These are phyloP conservation scores for Helleia helle DNA, from an alignment of 2,888 invertebrate genomes.

Conservation along the genomic window DNA sequence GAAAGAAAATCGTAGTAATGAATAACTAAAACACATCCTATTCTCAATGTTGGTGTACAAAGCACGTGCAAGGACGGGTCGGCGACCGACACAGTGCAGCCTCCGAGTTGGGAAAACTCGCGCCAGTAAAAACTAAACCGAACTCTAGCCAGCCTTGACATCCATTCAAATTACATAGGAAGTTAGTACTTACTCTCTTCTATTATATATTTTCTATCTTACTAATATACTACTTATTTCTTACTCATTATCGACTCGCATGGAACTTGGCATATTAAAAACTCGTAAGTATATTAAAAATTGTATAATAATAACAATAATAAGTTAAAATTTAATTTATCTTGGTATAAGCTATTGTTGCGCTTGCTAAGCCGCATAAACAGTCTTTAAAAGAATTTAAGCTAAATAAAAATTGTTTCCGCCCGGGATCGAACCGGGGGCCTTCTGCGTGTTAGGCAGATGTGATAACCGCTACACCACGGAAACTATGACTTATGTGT, in stretches of 20 bases:
- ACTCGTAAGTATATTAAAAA: too few species aligned
- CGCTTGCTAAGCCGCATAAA: too few species aligned
- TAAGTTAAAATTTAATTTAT: too few species aligned
- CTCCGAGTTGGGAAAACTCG: constrained; percentile 27
- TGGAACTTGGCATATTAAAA: too few species aligned
- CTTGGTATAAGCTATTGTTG: too few species aligned
- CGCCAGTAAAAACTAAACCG: neutral
- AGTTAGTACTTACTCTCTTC: too few species aligned
- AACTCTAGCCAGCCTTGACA: neutral
- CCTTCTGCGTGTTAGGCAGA: constrained; percentile 94
- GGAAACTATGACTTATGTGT: constrained; percentile 67
- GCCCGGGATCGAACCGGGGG: constrained; percentile 93
- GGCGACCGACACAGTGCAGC: constrained; percentile 48
- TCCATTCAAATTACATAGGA: neutral
- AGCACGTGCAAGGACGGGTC: constrained; percentile 57
- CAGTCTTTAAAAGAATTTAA: too few species aligned
- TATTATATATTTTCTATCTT: too few species aligned
- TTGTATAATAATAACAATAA: too few species aligned
- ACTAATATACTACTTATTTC: too few species aligned
- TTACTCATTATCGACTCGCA: too few species aligned
- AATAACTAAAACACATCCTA: neutral
- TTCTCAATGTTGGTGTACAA: constrained; percentile 24
- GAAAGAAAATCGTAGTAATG: neutral
- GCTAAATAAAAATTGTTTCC: constrained; percentile 77
- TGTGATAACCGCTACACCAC: constrained; percentile 94